A percentile compares a stretch with the other conserved stretches of the same genome.
These are phyloP conservation scores for Trematomus bernacchii DNA, from an alignment of 2,797 vertebrate genomes.

Conservation along the genomic window DNA sequence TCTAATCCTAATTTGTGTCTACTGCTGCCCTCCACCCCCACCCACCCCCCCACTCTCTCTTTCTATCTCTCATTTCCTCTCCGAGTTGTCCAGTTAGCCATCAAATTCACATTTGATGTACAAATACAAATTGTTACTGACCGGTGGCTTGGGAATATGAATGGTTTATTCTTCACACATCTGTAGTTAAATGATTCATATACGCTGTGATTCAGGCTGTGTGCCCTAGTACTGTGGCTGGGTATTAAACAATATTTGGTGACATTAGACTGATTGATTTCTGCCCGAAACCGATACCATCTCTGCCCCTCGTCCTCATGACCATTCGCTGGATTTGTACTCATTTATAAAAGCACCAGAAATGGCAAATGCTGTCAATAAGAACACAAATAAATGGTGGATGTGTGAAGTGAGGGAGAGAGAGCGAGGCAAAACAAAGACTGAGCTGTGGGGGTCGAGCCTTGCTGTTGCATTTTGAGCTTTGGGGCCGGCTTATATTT, in stretches of 20 bases:
- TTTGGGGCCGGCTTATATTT: conserved; percentile 81
- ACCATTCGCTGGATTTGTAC: conserved; percentile 34
- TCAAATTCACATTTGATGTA: conserved; percentile 30
- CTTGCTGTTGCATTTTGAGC: conserved; percentile 60
- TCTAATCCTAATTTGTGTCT: conserved; percentile 79
- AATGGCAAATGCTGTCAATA: conserved; percentile 22
- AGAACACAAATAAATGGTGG: conserved; percentile 13
- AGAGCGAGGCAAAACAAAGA: conserved; percentile 28
- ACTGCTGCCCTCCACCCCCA: conserved; percentile 26
- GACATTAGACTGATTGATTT: conserved; percentile 62
- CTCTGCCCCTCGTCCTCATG: conserved; percentile 26
- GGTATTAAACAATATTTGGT: conserved; percentile 49
- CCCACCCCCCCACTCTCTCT: not conserved
- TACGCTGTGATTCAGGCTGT: conserved; percentile 43
- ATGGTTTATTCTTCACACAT: conserved; percentile 39
- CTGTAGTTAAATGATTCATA: conserved; percentile 47
- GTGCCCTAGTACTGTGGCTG: conserved; percentile 27
- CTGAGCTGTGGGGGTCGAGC: conserved; percentile 65
- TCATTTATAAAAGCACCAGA: conserved; percentile 32
- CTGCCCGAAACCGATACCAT: conserved; percentile 22
- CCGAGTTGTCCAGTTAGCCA: conserved; percentile 38
- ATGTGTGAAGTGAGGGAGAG: conserved; percentile 11
- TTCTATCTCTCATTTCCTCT: conserved; percentile 32
- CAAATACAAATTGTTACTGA: conserved; percentile 21
- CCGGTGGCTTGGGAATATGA: conserved; percentile 35